phyloP scores from a whole-genome alignment of 2,888 invertebrate species.

The Prosapia bicincta region DNA sequence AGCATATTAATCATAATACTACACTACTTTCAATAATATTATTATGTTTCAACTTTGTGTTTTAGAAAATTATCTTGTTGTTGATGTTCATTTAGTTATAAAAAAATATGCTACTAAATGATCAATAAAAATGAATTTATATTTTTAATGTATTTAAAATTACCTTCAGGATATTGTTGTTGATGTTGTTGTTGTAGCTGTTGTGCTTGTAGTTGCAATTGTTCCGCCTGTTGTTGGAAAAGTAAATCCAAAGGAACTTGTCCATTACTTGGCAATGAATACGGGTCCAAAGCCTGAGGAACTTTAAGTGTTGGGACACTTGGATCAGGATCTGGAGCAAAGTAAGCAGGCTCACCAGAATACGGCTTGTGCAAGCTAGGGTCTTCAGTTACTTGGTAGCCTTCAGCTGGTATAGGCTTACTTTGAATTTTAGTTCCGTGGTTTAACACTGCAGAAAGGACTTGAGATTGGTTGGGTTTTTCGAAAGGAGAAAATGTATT shows the following conservation, averaged over 20 bases:
- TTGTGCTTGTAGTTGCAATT: conserved; percentile 26
- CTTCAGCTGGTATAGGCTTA: neutral
- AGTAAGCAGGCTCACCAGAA: conserved; percentile 43
- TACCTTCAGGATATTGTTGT: conserved; percentile 11
- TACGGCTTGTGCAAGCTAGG: conserved; percentile 45
- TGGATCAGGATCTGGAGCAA: conserved; percentile 53
- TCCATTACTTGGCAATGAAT: conserved; percentile 49
- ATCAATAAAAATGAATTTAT: too few species aligned
- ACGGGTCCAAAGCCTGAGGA: conserved; percentile 46
- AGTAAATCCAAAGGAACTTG: conserved; percentile 42
- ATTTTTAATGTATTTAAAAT: too few species aligned
- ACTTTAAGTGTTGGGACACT: conserved; percentile 47
- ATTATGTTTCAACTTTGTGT: too few species aligned
- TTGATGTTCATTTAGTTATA: too few species aligned
- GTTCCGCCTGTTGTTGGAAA: conserved; percentile 37
- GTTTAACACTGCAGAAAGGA: conserved; percentile 31
- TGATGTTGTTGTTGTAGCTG: conserved; percentile 13
- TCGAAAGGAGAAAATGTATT: neutral
- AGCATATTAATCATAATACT: too few species aligned
- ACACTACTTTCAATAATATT: too few species aligned
- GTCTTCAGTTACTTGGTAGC: conserved; percentile 56
- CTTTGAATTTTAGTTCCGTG: conserved; percentile 24
- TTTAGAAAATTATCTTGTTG: too few species aligned
- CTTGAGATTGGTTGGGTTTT: neutral
- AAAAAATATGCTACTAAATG: too few species aligned